Evolutionary conservation across 2,888 invertebrate species (phyloP).

Genomic region (Argyra leucocephala): DNA sequence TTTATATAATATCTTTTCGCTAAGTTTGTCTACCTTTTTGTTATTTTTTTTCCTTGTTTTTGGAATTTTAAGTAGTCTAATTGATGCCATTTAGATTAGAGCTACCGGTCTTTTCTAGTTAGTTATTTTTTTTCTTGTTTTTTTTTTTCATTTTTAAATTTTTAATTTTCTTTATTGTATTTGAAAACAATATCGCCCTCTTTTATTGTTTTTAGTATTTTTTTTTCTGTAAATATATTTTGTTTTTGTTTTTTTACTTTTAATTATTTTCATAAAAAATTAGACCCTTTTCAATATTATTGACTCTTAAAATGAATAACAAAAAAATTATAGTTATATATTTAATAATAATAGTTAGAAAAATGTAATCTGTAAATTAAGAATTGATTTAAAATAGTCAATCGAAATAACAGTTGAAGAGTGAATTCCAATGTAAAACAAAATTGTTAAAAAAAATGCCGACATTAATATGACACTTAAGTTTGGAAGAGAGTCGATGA

Average conservation of each 20-base stretch:
- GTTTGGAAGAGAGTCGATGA: too few species aligned
- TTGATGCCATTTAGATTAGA: constrained; percentile 6
- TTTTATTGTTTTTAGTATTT: neutral
- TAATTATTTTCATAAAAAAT: neutral
- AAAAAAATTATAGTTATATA: neutral
- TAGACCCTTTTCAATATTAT: constrained; percentile 4
- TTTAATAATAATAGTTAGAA: neutral
- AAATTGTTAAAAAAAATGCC: neutral
- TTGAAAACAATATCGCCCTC: neutral
- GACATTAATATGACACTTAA: too few species aligned
- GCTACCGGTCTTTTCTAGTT: neutral
- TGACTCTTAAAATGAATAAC: constrained; percentile 2
- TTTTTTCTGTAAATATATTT: neutral
- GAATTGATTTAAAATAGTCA: too few species aligned
- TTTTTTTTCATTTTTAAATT: neutral
- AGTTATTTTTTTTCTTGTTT: neutral
- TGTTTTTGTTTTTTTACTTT: neutral
- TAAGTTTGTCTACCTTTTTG: neutral
- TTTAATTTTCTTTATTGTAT: too few species aligned
- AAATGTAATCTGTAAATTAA: neutral
- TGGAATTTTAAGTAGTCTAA: constrained; percentile 3
- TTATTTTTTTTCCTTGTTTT: neutral
- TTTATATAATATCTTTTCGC: neutral
- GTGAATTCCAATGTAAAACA: neutral
- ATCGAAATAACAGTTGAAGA: neutral